A percentile compares a stretch with the other conserved stretches of the same genome.
These are phyloP conservation scores for Cephus pygmeus DNA, from an alignment of 2,888 invertebrate species.

Conservation along the genomic window DNA sequence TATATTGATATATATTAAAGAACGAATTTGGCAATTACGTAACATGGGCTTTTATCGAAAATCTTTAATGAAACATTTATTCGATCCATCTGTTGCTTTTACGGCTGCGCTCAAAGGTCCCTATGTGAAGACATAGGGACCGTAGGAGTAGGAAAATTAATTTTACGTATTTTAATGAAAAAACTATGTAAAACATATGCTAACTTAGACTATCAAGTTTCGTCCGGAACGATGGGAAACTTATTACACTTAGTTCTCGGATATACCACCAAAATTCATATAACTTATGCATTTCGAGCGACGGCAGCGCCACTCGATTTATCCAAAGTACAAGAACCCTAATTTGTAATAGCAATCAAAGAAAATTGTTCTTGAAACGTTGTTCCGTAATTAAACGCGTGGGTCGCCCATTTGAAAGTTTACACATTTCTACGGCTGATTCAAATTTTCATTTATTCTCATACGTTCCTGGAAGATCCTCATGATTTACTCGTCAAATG, in stretches of 20 bases:
- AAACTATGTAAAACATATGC: background rate
- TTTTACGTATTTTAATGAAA: background rate
- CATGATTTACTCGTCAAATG: background rate
- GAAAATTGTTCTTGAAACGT: background rate
- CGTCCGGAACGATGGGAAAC: background rate
- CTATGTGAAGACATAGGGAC: no score
- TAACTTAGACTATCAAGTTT: background rate
- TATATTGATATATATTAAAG: background rate
- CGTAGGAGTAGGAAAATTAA: background rate
- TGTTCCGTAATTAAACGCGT: background rate
- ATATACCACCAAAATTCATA: background rate
- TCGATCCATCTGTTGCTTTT: background rate
- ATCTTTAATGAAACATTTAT: background rate
- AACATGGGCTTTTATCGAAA: background rate
- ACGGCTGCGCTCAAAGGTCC: background rate
- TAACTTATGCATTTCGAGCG: background rate
- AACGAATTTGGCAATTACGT: background rate
- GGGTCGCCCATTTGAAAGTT: background rate
- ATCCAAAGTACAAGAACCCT: background rate
- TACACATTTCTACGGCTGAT: background rate
- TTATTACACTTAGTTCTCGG: background rate
- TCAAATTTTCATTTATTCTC: background rate
- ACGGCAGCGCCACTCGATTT: background rate
- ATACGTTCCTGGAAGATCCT: background rate
- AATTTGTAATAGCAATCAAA: background rate